Conservation (phyloP, 2,113 vertebrate genomes). For the Lycaon pictus region DNA sequence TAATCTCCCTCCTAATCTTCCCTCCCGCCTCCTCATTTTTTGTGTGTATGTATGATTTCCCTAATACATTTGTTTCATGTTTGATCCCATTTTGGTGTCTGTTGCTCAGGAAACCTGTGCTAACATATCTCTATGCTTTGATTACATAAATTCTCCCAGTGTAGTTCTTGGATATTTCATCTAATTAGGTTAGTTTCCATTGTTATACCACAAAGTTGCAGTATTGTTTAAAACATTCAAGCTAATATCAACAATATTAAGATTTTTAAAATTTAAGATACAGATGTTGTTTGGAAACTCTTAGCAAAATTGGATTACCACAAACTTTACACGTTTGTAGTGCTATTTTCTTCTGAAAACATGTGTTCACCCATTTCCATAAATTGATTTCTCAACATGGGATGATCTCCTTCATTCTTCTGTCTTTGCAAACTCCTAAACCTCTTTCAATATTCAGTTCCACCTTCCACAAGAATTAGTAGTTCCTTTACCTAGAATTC, state of each 20-base stretch:
- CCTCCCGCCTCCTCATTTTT: neutral
- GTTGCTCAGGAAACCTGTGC: neutral
- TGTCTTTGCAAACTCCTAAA: neutral
- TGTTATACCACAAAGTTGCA: neutral
- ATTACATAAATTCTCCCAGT: neutral
- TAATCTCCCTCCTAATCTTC: neutral
- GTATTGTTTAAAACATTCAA: neutral
- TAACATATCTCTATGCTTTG: neutral
- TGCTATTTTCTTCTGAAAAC: neutral
- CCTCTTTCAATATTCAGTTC: neutral
- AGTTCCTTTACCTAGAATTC: neutral
- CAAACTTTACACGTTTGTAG: neutral
- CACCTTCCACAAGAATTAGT: neutral
- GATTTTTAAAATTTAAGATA: neutral
- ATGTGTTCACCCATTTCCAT: neutral
- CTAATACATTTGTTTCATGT: neutral
- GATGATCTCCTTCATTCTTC: neutral
- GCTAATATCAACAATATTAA: neutral
- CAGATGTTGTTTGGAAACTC: neutral
- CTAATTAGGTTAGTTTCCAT: neutral
- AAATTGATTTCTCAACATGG: neutral
- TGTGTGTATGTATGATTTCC: neutral
- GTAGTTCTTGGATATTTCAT: neutral
- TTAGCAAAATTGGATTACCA: neutral
- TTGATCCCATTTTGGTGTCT: neutral